These are phyloP conservation scores for Ptychodera flava DNA, from an alignment of 35 echinoderm and acorn worm species.

Conservation along the genomic window DNA sequence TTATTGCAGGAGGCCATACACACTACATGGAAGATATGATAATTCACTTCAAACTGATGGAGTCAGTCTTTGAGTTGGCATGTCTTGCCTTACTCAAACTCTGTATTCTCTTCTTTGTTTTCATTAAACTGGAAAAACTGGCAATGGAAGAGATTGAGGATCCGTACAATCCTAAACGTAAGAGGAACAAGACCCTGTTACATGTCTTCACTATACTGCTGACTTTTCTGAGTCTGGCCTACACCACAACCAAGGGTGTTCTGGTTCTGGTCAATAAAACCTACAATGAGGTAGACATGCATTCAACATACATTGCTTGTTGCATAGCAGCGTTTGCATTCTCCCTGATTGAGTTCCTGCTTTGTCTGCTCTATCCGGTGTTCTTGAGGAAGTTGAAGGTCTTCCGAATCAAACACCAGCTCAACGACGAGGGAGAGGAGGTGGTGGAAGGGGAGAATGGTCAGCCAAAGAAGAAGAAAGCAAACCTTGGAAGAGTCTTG, in stretches of 20 bases:
- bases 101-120: slow-evolving; percentile 65
- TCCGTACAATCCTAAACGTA: slow-evolving; percentile 52
- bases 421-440: slow-evolving; percentile 25
- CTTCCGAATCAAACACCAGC: slow-evolving; percentile 38
- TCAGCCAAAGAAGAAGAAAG: slow-evolving; percentile 12
- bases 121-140: slow-evolving; percentile 79
- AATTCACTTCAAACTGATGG: slow-evolving; percentile 56
- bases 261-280: slow-evolving; percentile 40
- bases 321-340: slow-evolving; percentile 71
- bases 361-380: slow-evolving; percentile 27
- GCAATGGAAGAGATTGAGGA: slow-evolving; percentile 48
- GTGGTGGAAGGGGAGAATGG: slow-evolving; percentile 30
- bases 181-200: slow-evolving; percentile 17
- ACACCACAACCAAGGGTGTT: slow-evolving; percentile 64
- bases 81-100: slow-evolving; percentile 67
- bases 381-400: slow-evolving; percentile 61
- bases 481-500: slow-evolving; percentile 21
- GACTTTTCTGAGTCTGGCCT: slow-evolving; percentile 47
- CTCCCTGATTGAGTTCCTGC: slow-evolving; percentile 51
- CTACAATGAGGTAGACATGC: slow-evolving; percentile 71
- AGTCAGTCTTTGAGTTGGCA: slow-evolving; percentile 80
- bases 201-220: slow-evolving; percentile 52
- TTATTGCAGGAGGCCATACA: slow-evolving; percentile 64
- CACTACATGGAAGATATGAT: slow-evolving; percentile 67
- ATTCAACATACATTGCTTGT: slow-evolving; percentile 66